Base-by-base conservation (phyloP, 1,140 invertebrate species). In the Pseudachorutes palmiensis region DNA sequence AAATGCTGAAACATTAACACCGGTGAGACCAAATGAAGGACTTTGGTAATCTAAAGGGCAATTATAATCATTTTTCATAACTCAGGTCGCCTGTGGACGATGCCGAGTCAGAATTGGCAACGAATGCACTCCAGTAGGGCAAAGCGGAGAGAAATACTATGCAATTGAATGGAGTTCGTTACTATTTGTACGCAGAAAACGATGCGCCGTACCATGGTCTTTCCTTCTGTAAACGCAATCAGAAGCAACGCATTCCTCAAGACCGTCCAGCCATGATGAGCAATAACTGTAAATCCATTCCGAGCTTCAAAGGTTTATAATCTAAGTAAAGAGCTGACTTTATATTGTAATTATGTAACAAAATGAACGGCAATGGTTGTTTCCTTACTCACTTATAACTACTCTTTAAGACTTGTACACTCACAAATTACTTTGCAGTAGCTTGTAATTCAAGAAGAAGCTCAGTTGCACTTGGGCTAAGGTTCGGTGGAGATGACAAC, bases 401-500 rank as follows among this genome's bases (percentile, higher is more conserved):
- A 49, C 33, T n/a, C 61, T 36, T 62, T 57, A 55, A 55, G 24
- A 5, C 51, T 55, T 12, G 12, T 26, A 55, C 51, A 55, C 51
- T 55, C 24, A 9, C 9, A 24, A 55, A 26, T 55, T 9, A 12
- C 24, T 12, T 19, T 5, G 9, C 24, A 12, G 14, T 31, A n/a
- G 29, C 31, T 29, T 68, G 32, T 9, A 64, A 26, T 64, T 59
- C 60, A 3, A 57, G 32, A 0, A 70, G 5, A 29, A 73, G 65
- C 49, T 73, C 68, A 1, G 64, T 70, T 12, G 71, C 67, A 0
- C 61, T 41, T 30, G 68, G 68, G 16, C 26, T 33, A 0, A 62
- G 2, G 28, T 63, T 62, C 22, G 55, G 30, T 26, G 66, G 68
- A 24, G 48, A 30, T 19, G 19, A 36, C 9, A 59, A 64, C 12